phyloP scores from a whole-genome alignment of 1,140 invertebrate species.

The Samia ricini region DNA sequence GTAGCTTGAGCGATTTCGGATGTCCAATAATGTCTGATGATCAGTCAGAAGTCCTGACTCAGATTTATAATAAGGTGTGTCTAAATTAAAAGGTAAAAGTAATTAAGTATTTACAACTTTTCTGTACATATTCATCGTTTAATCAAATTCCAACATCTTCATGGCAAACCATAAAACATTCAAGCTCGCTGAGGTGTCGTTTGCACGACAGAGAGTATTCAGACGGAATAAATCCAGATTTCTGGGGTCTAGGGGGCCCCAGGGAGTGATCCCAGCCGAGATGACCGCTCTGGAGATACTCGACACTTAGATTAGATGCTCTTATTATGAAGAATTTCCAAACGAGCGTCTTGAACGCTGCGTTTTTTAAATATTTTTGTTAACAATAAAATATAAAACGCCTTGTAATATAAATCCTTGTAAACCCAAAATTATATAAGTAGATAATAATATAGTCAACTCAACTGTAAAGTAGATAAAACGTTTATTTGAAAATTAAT shows the following conservation, averaged over 20 bases:
- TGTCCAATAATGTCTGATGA: too few relatives aligned
- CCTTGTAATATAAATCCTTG: too few relatives aligned
- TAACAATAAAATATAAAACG: too few relatives aligned
- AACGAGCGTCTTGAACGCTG: constrained; percentile 35
- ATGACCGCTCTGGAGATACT: constrained; percentile 66
- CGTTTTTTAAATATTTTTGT: too few relatives aligned
- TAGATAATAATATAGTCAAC: too few relatives aligned
- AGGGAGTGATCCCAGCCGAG: constrained; percentile 59
- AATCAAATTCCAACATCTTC: constrained; percentile 57
- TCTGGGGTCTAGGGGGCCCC: constrained; percentile 57
- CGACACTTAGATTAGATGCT: constrained; percentile 62
- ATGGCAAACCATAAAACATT: constrained; percentile 46
- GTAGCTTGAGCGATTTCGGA: too few relatives aligned
- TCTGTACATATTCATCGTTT: constrained; percentile 22
- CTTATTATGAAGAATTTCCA: constrained; percentile 33
- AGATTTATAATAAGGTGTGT: too few relatives aligned
- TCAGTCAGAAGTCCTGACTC: too few relatives aligned
- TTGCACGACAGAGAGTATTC: constrained; percentile 48
- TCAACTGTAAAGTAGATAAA: too few relatives aligned
- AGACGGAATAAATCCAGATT: constrained; percentile 70
- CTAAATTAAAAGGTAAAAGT: too few relatives aligned
- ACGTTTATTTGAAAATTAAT: too few relatives aligned
- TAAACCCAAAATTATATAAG: too few relatives aligned
- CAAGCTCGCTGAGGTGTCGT: constrained; percentile 55
- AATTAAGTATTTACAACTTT: constrained; percentile 10